Percentiles rank a stretch among this genome's conserved stretches.
phyloP scores from a whole-genome alignment of 1,140 invertebrate genomes.

The Euura lappo region DNA sequence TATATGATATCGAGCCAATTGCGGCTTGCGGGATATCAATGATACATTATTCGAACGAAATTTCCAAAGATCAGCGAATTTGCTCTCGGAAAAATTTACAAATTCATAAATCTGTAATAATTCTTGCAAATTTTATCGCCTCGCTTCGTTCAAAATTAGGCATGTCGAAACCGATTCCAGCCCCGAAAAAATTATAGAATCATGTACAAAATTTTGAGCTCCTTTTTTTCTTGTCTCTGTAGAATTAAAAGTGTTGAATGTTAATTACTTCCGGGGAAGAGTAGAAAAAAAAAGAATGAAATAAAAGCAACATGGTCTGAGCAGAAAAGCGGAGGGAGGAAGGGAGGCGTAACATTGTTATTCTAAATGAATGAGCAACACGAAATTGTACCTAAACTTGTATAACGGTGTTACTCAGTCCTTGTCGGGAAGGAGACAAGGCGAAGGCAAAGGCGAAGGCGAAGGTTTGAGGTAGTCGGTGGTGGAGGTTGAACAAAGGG shows the following conservation, averaged over 20 bases:
- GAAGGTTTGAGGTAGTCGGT: too few relatives aligned
- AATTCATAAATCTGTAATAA: neutral
- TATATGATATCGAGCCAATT: too few relatives aligned
- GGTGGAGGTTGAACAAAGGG: too few relatives aligned
- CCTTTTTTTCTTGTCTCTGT: neutral
- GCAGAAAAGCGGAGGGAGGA: conserved; percentile 17
- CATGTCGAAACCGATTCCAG: neutral
- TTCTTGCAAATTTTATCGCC: neutral
- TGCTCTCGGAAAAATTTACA: too few relatives aligned
- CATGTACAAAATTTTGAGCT: neutral
- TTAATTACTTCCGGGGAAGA: conserved; percentile 55
- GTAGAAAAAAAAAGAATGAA: neutral
- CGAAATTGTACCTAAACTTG: conserved; percentile 48
- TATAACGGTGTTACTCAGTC: conserved; percentile 23
- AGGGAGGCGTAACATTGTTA: conserved; percentile 36
- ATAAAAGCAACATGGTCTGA: conserved; percentile 15
- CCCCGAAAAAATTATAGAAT: neutral
- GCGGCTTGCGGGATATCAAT: too few relatives aligned
- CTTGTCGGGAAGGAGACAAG: neutral
- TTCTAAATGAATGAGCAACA: conserved; percentile 54
- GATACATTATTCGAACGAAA: too few relatives aligned
- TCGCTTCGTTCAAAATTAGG: neutral
- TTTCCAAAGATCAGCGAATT: too few relatives aligned
- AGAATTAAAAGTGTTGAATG: conserved; percentile 57
- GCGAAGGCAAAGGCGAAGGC: too few relatives aligned